These are phyloP conservation scores for Dromococcyx pavoninus DNA, from an alignment of 2,797 vertebrate species.

Conservation along the genomic window DNA sequence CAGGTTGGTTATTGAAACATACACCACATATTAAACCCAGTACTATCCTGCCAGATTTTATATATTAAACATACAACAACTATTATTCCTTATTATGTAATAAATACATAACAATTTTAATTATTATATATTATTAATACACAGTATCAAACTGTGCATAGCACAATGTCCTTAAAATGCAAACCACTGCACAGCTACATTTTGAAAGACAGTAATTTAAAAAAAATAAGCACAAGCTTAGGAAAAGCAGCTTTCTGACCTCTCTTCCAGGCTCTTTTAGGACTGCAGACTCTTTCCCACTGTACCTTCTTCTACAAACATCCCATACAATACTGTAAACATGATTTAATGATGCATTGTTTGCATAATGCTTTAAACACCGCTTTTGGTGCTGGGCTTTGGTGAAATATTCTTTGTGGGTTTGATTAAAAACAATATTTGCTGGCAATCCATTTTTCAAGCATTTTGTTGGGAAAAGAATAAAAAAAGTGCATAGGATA, in stretches of 20 bases:
- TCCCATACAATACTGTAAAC: background rate
- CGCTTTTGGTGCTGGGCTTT: background rate
- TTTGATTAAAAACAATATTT: background rate
- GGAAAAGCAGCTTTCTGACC: background rate
- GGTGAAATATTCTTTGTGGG: background rate
- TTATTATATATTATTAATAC: background rate
- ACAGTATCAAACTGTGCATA: background rate
- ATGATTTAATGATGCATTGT: background rate
- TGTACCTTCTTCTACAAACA: background rate
- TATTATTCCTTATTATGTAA: background rate
- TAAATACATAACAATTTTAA: background rate
- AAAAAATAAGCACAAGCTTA: background rate
- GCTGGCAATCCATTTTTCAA: background rate
- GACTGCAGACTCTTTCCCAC: background rate
- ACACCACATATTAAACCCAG: background rate
- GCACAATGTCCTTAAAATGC: background rate
- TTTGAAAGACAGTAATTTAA: background rate
- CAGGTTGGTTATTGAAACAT: background rate
- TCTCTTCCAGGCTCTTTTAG: background rate
- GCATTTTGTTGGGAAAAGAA: background rate
- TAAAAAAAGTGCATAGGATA: background rate
- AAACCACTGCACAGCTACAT: background rate
- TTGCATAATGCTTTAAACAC: background rate
- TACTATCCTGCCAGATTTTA: background rate
- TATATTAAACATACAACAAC: background rate